Percentiles rank a stretch among this genome's conserved stretches.
phyloP scores from a whole-genome alignment of 2,888 invertebrate species.

The Apodemia duryi region DNA sequence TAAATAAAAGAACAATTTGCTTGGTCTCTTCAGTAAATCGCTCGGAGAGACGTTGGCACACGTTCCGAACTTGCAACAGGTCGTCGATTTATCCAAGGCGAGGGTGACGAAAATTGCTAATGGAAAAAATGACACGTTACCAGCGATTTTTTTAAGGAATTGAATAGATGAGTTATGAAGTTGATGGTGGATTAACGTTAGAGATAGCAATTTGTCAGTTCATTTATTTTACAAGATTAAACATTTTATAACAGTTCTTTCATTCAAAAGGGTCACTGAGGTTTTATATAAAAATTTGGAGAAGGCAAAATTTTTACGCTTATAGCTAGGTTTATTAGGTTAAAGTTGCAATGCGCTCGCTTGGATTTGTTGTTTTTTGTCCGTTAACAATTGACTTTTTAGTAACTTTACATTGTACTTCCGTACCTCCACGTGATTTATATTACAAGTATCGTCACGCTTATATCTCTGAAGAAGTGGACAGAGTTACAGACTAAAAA shows the following conservation, averaged over 20 bases:
- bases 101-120: slow-evolving; percentile 51
- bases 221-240: slow-evolving; percentile 42
- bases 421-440: too few species aligned
- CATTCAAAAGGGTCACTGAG: slow-evolving; percentile 17
- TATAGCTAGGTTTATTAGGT: too few species aligned
- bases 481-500: too few species aligned
- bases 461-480: too few species aligned
- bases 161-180: slow-evolving; percentile 58
- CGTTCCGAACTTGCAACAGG: slow-evolving; percentile 59
- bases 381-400: too few species aligned
- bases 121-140: slow-evolving; percentile 67
- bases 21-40: slow-evolving; percentile 44
- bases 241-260: slow-evolving; percentile 25
- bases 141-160: slow-evolving; percentile 50
- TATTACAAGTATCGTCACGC: too few species aligned
- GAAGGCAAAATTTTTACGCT: not conserved
- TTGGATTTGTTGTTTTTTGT: too few species aligned
- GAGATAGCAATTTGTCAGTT: slow-evolving; percentile 45
- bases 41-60: slow-evolving; percentile 42
- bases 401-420: too few species aligned
- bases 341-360: too few species aligned
- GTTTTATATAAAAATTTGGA: slow-evolving; percentile 11
- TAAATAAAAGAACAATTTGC: slow-evolving; percentile 62
- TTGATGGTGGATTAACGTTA: slow-evolving; percentile 42
- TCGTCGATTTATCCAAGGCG: slow-evolving; percentile 59